Evolutionary conservation across 92 coral and sea anemone genomes (phyloP), one percentile per base, ranked within the genome.

Genomic region (Micromussa lordhowensis): DNA sequence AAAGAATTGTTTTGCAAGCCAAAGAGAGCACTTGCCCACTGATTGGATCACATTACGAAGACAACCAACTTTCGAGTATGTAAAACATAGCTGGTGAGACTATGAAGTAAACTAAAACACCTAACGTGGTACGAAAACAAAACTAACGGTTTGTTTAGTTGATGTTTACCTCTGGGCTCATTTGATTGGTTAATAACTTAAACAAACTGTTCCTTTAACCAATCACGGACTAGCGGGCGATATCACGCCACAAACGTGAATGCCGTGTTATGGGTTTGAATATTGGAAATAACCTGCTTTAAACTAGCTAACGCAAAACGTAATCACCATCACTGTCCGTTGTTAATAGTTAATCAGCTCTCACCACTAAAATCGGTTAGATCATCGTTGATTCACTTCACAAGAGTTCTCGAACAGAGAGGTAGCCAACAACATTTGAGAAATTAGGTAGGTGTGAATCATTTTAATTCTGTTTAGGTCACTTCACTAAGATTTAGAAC

Each of bases 271-370:
- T 84, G 16, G 15, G 57, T n/a, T n/a, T 9, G 68, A 77, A 30
- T n/a, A n/a, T 66, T 18, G 48, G 77, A 86, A 86, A 86, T 36
- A 86, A 86, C 89, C 89, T 61, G 89, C 77, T 40, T 17, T 8
- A 78, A 78, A 40, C 76, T 86, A 64, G 89, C 83, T 77, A 86
- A 61, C 61, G 76, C 77, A 44, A 31, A 77, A 86, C 83, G 89
- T 86, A 77, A 86, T 78, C 64, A 38, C 31, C 64, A 10, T n/a
- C 9, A 69, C 77, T 18, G 83, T 31, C 15, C 49, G 83, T 64
- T 24, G 68, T 86, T 61, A 77, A 86, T 77, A 86, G 77, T 86
- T 86, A 86, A 86, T 86, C 36, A 31, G 15, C 17, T 77, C 31
- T 2, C 77, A 77, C 75, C 82, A 28, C 82, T 86, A 86, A 77